Evolutionary conservation across 1,140 invertebrate genomes (phyloP).

Genomic region (Andricus grossulariae): DNA sequence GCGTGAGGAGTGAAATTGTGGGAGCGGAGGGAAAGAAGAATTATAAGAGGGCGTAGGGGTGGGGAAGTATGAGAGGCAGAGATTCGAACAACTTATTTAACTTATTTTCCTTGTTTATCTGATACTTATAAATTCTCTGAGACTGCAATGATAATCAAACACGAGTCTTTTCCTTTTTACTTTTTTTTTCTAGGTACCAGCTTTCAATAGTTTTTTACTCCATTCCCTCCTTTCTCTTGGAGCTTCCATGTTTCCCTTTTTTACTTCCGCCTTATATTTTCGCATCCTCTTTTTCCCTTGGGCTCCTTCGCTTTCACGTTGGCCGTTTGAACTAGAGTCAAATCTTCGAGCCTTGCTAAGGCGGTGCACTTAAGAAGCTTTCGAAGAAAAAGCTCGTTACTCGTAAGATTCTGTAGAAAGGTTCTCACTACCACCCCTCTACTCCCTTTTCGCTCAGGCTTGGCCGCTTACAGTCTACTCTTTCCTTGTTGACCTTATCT

Average conservation of each 20-base stretch:
- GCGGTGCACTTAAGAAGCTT: conserved; percentile 29
- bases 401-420: conserved; percentile 22
- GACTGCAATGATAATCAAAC: conserved; percentile 6
- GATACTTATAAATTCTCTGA: neutral
- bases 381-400: conserved; percentile 29
- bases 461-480: conserved; percentile 29
- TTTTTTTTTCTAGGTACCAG: neutral
- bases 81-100: neutral
- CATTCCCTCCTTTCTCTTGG: neutral
- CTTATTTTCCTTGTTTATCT: too few species aligned
- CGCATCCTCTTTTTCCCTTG: conserved; percentile 27
- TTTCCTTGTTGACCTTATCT: conserved; percentile 19
- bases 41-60: too few species aligned
- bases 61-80: too few species aligned
- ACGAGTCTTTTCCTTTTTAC: neutral
- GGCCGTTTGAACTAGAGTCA: conserved; percentile 29
- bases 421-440: neutral
- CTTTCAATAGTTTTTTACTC: neutral
- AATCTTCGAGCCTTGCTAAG: conserved; percentile 27
- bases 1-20: too few species aligned
- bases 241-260: conserved; percentile 9
- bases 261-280: conserved; percentile 33
- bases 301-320: conserved; percentile 26
- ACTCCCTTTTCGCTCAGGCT: conserved; percentile 26
- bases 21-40: too few species aligned